Conservation (phyloP, 2,888 invertebrate genomes). For the Conchocele bisecta region DNA sequence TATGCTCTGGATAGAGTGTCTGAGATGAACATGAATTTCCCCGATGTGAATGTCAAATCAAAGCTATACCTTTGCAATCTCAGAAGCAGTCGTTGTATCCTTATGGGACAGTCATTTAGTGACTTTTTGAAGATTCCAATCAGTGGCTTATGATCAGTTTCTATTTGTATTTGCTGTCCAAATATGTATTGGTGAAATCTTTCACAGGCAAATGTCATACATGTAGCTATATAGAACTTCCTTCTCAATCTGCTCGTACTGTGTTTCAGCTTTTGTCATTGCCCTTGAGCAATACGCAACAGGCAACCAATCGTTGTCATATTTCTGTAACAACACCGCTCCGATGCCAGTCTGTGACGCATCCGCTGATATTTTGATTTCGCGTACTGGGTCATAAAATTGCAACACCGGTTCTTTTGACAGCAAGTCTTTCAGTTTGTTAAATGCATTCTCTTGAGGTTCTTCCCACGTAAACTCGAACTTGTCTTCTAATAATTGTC, state of each 20-base stretch:
- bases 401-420: slow-evolving; percentile 11
- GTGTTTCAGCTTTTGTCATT: slow-evolving; percentile 8
- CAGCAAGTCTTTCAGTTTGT: slow-evolving; percentile 9
- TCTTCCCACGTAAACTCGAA: slow-evolving; percentile 14
- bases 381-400: slow-evolving; percentile 27
- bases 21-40: background rate
- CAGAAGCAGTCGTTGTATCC: no score
- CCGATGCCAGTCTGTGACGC: slow-evolving; percentile 13
- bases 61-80: no score
- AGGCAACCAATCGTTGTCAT: slow-evolving; percentile 12
- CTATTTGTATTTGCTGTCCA: slow-evolving; percentile 8
- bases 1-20: background rate
- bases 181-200: slow-evolving; percentile 27
- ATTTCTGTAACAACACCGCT: slow-evolving; percentile 22
- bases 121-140: slow-evolving; percentile 21
- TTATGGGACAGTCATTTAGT: no score
- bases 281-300: slow-evolving; percentile 17
- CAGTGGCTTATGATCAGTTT: slow-evolving; percentile 31
- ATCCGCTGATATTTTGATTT: slow-evolving; percentile 27
- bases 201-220: slow-evolving; percentile 33
- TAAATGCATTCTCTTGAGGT: slow-evolving; percentile 19
- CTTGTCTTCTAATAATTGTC: slow-evolving; percentile 13
- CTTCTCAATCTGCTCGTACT: slow-evolving; percentile 20
- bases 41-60: background rate
- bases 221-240: slow-evolving; percentile 12